Conservation (phyloP, 2,113 vertebrate genomes). For the Ophiodon elongatus region DNA sequence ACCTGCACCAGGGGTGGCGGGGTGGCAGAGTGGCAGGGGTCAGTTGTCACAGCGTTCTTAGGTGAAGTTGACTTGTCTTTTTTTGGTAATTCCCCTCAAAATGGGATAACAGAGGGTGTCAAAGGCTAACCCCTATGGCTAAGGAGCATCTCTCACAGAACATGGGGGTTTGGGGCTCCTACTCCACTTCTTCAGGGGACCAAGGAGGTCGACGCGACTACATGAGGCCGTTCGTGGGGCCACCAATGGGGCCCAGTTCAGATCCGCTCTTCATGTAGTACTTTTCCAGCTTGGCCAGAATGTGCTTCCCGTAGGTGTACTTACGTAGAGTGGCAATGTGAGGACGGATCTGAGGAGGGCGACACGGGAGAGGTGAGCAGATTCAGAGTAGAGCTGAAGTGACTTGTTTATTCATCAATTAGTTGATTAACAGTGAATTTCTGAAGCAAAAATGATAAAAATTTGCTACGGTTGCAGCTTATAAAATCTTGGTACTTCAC, state of each 20-base stretch:
- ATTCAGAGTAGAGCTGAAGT: background rate
- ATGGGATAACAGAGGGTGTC: constrained; percentile 61
- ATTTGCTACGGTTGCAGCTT: background rate
- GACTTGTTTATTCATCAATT: background rate
- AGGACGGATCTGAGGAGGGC: constrained; percentile 91
- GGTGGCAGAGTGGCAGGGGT: constrained; percentile 67
- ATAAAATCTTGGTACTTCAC: background rate
- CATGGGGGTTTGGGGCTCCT: constrained; percentile 47
- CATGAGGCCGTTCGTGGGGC: constrained; percentile 96
- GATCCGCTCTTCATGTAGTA: constrained; percentile 99
- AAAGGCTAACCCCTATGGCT: constrained; percentile 69
- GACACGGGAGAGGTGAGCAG: background rate
- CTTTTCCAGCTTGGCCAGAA: constrained; percentile 98
- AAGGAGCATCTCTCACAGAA: constrained; percentile 70
- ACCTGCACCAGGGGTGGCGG: constrained; percentile 59
- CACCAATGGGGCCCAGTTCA: constrained; percentile 95
- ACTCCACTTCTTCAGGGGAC: constrained; percentile 43
- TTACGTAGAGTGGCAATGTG: constrained; percentile 98
- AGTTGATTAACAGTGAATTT: background rate
- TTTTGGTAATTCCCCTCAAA: constrained; percentile 89
- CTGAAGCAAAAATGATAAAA: background rate
- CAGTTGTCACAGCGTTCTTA: constrained; percentile 81
- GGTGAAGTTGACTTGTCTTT: constrained; percentile 86
- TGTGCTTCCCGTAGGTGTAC: constrained; percentile 99
- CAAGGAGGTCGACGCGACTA: constrained; percentile 69